Evolutionary conservation across 2,888 invertebrate species (phyloP), one percentile per base, ranked within the genome.

Genomic region (Euspilapteryx auroguttella): DNA sequence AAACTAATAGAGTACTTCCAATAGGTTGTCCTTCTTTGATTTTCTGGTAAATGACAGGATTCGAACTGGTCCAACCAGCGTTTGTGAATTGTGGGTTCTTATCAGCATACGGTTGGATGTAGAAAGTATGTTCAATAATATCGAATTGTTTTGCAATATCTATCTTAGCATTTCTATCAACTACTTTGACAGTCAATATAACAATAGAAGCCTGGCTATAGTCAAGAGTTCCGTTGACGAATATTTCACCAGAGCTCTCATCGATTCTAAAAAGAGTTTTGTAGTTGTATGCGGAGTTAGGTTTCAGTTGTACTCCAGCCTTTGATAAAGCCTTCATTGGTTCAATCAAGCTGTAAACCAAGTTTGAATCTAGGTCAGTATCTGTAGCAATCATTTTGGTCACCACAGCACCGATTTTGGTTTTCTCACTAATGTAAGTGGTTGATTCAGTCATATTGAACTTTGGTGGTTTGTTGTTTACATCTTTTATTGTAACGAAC

Each of bases 381-480:
- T 90, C 90, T 9, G 69, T 68, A 0, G 91, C 91, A 27, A 61
- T 53, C 1, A 88, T 80, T 41, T 73, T 80, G 4, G 86, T 55
- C 0, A 90, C 83, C 4, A 78, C 52, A 36, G 83, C 79, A 35
- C 81, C 82, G 10, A 81, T 62, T 34, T 78, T 71, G 0, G 83
- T 80, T 40, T 83, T 78, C 48, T 88, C 88, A 0, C 87, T 86
- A 4, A 88, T 81, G 39, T 88, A 87, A 13, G 84, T 82, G 0
- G 82, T 78, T 28, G 80, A 80, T 36, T 82, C 82, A 27, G 79
- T 81, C 25, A 78, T 73, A 29, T 79, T 83, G 39, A 93, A 92
- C 33, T 73, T 79, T 0, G 93, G 93, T 10, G 88, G 81, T 45
- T 91, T 91, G 46, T 93, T 88, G 42, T 92, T 92, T 0, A 88